Conservation (phyloP, 2,888 invertebrate species). For the Thymelicus sylvestris region DNA sequence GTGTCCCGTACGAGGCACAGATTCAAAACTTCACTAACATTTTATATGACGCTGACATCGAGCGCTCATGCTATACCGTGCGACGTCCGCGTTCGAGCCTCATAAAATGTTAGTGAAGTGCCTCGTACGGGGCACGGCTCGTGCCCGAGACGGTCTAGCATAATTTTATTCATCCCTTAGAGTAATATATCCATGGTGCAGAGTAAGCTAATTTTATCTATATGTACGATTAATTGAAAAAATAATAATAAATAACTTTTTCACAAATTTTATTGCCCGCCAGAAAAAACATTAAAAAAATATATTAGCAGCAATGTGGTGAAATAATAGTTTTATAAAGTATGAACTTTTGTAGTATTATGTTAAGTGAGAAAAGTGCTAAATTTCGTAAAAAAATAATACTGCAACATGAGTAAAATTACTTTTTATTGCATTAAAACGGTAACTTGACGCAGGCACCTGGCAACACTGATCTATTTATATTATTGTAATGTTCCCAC, state of each 20-base stretch:
- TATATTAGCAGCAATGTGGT: no score
- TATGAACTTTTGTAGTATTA: no score
- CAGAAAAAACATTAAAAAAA: neutral
- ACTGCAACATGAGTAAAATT: neutral
- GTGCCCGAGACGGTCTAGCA: no score
- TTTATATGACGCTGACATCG: no score
- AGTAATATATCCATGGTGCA: neutral
- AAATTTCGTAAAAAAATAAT: neutral
- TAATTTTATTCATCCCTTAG: no score
- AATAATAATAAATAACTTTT: neutral
- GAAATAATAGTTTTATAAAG: no score
- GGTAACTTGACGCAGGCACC: constrained; percentile 1
- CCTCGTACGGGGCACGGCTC: no score
- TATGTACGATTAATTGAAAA: neutral
- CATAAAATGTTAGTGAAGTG: no score
- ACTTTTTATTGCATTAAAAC: neutral
- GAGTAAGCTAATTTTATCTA: neutral
- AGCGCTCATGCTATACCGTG: no score
- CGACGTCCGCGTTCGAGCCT: no score
- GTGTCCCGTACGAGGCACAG: no score
- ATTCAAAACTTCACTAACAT: no score
- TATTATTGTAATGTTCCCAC: neutral
- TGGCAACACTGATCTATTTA: neutral
- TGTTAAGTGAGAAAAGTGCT: neutral
- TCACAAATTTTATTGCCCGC: neutral